These are phyloP conservation scores for Apis dorsata DNA, from an alignment of 1,140 invertebrate genomes.

Conservation along the genomic window DNA sequence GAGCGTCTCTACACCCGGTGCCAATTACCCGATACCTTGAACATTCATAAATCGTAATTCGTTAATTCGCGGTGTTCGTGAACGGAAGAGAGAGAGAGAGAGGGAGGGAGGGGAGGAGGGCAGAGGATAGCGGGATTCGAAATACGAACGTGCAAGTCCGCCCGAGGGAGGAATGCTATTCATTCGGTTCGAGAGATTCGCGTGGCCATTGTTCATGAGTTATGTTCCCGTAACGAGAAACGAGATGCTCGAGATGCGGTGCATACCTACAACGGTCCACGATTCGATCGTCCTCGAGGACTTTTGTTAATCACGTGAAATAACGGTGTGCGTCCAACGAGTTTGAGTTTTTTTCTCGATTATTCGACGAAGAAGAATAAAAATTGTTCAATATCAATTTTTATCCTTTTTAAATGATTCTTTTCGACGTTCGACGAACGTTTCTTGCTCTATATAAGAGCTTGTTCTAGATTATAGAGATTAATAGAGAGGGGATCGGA, in stretches of 20 bases:
- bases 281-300: conserved; percentile 45
- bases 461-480: conserved; percentile 6
- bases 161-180: conserved; percentile 58
- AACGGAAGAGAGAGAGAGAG: background rate
- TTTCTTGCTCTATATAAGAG: background rate
- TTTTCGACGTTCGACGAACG: background rate
- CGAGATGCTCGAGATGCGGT: conserved; percentile 40
- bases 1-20: conserved; percentile 55
- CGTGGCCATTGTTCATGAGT: conserved; percentile 62
- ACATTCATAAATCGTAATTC: conserved; percentile 67
- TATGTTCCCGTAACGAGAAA: conserved; percentile 66
- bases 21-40: conserved; percentile 62
- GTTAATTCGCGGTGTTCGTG: conserved; percentile 59
- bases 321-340: background rate
- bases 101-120: background rate
- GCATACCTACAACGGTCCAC: conserved; percentile 46
- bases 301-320: background rate
- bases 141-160: conserved; percentile 60
- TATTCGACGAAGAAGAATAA: no score
- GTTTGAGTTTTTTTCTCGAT: background rate
- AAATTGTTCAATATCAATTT: no score
- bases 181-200: conserved; percentile 59
- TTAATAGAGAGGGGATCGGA: conserved; percentile 58
- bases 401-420: no score
- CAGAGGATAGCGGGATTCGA: conserved; percentile 53